Conservation (phyloP, 2,113 vertebrate genomes). For the Lophotis ruficrista region DNA sequence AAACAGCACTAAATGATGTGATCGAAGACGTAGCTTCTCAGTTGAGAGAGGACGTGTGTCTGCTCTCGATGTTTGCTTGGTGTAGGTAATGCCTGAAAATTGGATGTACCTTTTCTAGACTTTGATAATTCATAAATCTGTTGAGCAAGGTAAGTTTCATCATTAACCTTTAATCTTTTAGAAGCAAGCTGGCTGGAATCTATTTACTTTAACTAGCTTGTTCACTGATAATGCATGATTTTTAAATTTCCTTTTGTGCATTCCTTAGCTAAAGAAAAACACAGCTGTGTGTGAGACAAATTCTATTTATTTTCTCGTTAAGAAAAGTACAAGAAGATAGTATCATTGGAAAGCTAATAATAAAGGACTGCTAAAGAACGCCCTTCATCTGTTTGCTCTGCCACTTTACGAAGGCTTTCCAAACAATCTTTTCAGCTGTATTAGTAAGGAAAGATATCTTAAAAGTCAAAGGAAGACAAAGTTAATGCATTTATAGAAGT, state of each 20-base stretch:
- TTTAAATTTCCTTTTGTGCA: conserved; percentile 78
- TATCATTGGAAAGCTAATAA: conserved; percentile 75
- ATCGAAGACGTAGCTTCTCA: conserved; percentile 52
- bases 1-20: conserved; percentile 55
- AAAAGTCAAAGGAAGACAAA: conserved; percentile 83
- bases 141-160: conserved; percentile 73
- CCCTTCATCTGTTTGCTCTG: conserved; percentile 81
- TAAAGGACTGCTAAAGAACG: conserved; percentile 78
- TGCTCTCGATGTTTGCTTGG: conserved; percentile 32
- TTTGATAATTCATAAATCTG: conserved; percentile 85
- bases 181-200: conserved; percentile 74
- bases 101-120: conserved; percentile 70
- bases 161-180: conserved; percentile 81
- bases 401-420: conserved; percentile 81
- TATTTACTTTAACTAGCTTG: conserved; percentile 78
- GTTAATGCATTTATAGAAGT: conserved; percentile 83
- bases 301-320: conserved; percentile 84
- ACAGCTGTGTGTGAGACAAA: conserved; percentile 79
- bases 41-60: conserved; percentile 41
- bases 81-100: conserved; percentile 69
- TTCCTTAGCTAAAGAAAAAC: conserved; percentile 79
- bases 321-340: conserved; percentile 82
- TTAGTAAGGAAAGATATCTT: conserved; percentile 80
- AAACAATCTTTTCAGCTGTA: conserved; percentile 83
- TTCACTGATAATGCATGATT: conserved; percentile 79